Base-by-base conservation (phyloP, 2,888 invertebrate genomes). In the Coremacera marginata region DNA sequence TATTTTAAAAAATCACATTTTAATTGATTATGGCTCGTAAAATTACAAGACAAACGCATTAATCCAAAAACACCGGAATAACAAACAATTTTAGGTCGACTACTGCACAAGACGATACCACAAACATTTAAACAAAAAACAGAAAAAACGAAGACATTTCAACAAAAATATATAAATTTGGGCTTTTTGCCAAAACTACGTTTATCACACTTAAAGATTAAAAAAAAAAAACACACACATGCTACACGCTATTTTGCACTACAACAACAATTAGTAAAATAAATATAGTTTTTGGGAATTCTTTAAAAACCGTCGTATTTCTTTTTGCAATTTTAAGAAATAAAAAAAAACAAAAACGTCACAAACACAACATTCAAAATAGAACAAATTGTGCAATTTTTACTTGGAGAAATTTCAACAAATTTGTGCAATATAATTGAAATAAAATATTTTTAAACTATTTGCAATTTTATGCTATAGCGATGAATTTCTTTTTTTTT, bases 11-110 rank as follows among this genome's bases (percentile, higher is more conserved):
- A 31, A 7, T 11, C 44, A 44, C 44, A 11, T 1, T 44, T 44
- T 3, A 44, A 44, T 44, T 60, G 27, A 16, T 25, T 25, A 60
- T 60, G 2, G 57, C 22, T 22, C 57, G 25, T 60, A 19, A 31
- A 70, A 70, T 16, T 52, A 1, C n/a, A 27, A 70, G 55, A 55
- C 51, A 80, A 75, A 60, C 80, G 78, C 80, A 80, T 81, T 79
- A 78, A 37, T 8, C 5, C 31, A 44, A 68, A 57, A 52, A 75
- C 14, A 44, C 22, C 70, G 51, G 51, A 67, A 70, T 49, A 70
- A 70, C 49, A 34, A 70, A 57, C 49, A 75, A 70, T 44, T 49
- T 34, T 49, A 3, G 37, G 37, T 7, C 37, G n/a, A 67, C 22
- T 34, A 19, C 7, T 44, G 22, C 34, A 37, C 11, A 19, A 44